Percentiles rank a stretch among this genome's conserved stretches.
phyloP scores from a whole-genome alignment of 2,888 invertebrate species.

The Falcaria lacertinaria region DNA sequence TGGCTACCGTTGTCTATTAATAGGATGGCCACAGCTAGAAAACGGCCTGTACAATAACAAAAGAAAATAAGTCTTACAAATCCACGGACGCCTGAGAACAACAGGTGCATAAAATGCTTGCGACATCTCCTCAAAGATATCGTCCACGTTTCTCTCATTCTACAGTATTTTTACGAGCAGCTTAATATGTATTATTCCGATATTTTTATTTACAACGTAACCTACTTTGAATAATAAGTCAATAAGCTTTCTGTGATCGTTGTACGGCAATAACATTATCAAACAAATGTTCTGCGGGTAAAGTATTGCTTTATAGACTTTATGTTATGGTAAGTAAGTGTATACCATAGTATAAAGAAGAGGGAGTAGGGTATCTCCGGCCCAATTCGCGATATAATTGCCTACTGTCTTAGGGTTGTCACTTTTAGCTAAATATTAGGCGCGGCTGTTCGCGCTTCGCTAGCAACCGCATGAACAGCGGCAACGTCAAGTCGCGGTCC shows the following conservation, averaged over 20 bases:
- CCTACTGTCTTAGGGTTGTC: no score
- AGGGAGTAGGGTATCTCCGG: no score
- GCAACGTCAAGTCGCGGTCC: no score
- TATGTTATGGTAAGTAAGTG: not conserved
- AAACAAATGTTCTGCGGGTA: constrained; percentile 23
- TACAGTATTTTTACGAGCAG: constrained; percentile 16
- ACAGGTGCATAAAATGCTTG: constrained; percentile 4
- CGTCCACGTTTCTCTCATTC: constrained; percentile 13
- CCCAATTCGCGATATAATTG: no score
- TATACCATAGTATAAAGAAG: no score
- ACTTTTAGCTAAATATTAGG: no score
- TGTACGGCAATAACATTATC: constrained; percentile 23
- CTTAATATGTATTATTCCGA: constrained; percentile 15
- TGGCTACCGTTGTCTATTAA: no score
- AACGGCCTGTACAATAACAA: no score
- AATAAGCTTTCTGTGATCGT: constrained; percentile 20
- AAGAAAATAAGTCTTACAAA: no score
- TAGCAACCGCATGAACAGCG: no score
- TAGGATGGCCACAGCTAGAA: no score
- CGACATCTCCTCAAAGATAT: constrained; percentile 10
- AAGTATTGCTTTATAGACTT: constrained; percentile 9
- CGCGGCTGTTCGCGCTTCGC: no score
- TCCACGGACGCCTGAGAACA: not conserved
- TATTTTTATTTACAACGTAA: constrained; percentile 22
- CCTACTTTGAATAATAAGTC: constrained; percentile 28